phyloP scores from a whole-genome alignment of 2,113 vertebrate genomes.

The Cynoglossus semilaevis region DNA sequence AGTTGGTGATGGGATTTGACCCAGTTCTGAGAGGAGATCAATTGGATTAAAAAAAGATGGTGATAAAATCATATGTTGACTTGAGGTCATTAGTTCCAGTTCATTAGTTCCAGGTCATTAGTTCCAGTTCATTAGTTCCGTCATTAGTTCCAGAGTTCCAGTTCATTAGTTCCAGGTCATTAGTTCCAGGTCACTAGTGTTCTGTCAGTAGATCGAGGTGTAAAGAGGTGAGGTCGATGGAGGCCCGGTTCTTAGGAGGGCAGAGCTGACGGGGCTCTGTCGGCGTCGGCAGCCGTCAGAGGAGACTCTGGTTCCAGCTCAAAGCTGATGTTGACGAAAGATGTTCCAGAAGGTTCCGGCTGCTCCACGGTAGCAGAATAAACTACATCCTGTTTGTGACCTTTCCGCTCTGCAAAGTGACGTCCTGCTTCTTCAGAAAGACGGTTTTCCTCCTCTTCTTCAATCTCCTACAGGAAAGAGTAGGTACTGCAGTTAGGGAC shows the following conservation, averaged over 20 bases:
- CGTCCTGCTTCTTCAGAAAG: conserved; percentile 89
- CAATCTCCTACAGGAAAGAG: conserved; percentile 82
- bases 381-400: conserved; percentile 70
- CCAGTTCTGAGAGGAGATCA: too few relatives aligned
- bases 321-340: conserved; percentile 92
- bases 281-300: conserved; percentile 66
- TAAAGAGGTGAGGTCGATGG: not conserved
- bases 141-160: too few relatives aligned
- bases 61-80: too few relatives aligned
- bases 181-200: conserved; percentile 7
- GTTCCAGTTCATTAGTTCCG: too few relatives aligned
- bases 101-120: too few relatives aligned
- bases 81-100: too few relatives aligned
- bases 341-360: conserved; percentile 77
- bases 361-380: conserved; percentile 73
- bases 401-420: conserved; percentile 77
- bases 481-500: not conserved
- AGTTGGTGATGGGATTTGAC: too few relatives aligned
- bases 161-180: too few relatives aligned
- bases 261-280: conserved; percentile 78
- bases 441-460: conserved; percentile 92
- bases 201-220: conserved; percentile 13
- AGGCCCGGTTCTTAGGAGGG: conserved; percentile 72
- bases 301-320: conserved; percentile 82
- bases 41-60: too few relatives aligned